Evolutionary conservation across 2,888 invertebrate genomes (phyloP), one percentile per base, ranked within the genome.

Genomic region (Drosophila barbarae): DNA sequence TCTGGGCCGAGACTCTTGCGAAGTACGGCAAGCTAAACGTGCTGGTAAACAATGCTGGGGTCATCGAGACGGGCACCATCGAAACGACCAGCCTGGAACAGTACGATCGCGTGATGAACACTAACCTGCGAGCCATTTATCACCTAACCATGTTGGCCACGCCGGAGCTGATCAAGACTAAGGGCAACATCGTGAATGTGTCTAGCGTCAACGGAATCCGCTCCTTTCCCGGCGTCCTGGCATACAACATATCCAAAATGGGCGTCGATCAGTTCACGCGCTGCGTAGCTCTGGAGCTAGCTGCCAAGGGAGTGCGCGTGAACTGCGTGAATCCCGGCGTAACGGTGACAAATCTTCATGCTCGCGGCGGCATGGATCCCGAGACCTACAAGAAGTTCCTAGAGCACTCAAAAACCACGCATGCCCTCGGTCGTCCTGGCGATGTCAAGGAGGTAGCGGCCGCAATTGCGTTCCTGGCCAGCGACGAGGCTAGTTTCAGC

Each of bases 231-330:
- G 95, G 95, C 8, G 95, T 98, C 0, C 89, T 98, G 44, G 95
- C 97, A 0, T 99, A 99, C 88, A 94, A 94, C 76, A 93, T 99
- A 88, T 97, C 97, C 0, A 99, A 99, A 90, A 93, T 97, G 36
- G 95, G 98, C 1, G 91, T 99, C 0, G 99, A 99, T 89, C 98
- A 98, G 88, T 93, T 99, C 73, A 99, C 99, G 0, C 92, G 95
- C 78, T 98, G 98, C 89, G 92, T 94, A 3, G 98, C 99, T 5
- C 90, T 99, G 61, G 98, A 96, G 85, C 88, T 96, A 54, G 96
- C 95, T 18, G 85, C 92, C 0, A 95, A 95, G 89, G 93, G 94
- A 67, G 96, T 98, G 0, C 90, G 98, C 65, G 97, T 97, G 0
- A 98, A 98, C 89, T 93, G 94, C 73, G 96, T 98, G 0, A 97